Percentiles rank a stretch among this genome's conserved stretches.
Conservation (phyloP, 2,113 vertebrate genomes). For the Eubucco bourcierii region DNA sequence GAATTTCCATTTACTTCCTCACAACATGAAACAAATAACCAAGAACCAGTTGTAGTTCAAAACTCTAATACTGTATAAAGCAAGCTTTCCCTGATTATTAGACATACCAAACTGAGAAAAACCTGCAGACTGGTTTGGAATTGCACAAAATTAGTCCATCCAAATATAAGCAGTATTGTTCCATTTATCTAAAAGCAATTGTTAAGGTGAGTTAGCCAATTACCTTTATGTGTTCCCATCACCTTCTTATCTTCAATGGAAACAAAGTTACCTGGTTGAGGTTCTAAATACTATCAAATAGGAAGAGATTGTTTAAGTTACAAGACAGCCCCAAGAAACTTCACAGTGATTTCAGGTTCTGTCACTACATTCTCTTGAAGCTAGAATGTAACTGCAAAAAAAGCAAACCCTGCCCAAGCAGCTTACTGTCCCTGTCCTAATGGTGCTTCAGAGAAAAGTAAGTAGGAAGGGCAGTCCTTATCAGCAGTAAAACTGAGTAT, state of each 20-base stretch:
- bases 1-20: background rate
- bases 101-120: background rate
- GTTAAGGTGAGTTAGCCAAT: background rate
- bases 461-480: background rate
- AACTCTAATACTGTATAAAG: background rate
- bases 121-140: background rate
- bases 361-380: background rate
- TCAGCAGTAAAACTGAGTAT: background rate
- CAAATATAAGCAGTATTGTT: background rate
- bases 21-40: background rate
- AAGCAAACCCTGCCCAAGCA: background rate
- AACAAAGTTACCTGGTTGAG: constrained; percentile 88
- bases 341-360: background rate
- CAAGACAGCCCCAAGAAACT: background rate
- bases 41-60: background rate
- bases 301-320: constrained; percentile 1
- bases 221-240: constrained; percentile 90
- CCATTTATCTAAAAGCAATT: background rate
- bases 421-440: background rate
- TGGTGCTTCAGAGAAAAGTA: background rate
- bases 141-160: background rate
- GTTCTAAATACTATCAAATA: constrained; percentile 87
- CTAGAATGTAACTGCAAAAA: background rate
- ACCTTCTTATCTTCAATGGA: constrained; percentile 89
- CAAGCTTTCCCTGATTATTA: background rate